These are phyloP conservation scores for Clinocottus analis DNA, from an alignment of 2,113 vertebrate genomes.

Conservation along the genomic window DNA sequence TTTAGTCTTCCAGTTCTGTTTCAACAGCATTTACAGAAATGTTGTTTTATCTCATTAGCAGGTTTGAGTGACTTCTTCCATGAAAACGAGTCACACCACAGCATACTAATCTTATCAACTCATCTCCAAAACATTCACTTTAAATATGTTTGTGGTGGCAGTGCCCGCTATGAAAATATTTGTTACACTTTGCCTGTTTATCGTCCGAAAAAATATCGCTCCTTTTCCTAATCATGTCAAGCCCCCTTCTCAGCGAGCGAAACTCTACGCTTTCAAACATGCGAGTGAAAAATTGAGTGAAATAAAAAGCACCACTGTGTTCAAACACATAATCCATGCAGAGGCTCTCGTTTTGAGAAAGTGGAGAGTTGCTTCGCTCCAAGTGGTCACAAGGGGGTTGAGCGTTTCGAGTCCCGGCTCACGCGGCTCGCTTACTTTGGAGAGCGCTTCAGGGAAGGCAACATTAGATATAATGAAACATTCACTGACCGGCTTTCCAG, in stretches of 20 bases:
- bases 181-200: constrained; percentile 87
- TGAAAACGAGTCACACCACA: not conserved
- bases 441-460: constrained; percentile 92
- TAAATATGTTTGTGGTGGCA: constrained; percentile 66
- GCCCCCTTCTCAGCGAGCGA: constrained; percentile 87
- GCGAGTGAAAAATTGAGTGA: constrained; percentile 87
- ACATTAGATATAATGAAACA: constrained; percentile 96
- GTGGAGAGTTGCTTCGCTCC: constrained; percentile 95
- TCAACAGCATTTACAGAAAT: not conserved
- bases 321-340: constrained; percentile 95
- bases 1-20: not conserved
- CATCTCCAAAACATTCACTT: constrained; percentile 52
- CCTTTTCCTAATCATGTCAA: constrained; percentile 87
- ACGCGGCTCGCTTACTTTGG: constrained; percentile 97
- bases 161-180: constrained; percentile 73
- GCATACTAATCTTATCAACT: constrained; percentile 32
- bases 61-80: constrained; percentile 6
- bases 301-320: constrained; percentile 97
- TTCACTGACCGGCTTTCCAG: constrained; percentile 89
- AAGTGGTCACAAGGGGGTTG: constrained; percentile 97
- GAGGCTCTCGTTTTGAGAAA: constrained; percentile 92
- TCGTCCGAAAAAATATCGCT: constrained; percentile 90
- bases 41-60: not conserved
- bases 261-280: constrained; percentile 88
- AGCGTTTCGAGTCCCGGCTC: constrained; percentile 91